A percentile compares a stretch with the other conserved stretches of the same genome.
Evolutionary conservation across 2,888 invertebrate species (phyloP).

Genomic region (Leucophenga maculata): DNA sequence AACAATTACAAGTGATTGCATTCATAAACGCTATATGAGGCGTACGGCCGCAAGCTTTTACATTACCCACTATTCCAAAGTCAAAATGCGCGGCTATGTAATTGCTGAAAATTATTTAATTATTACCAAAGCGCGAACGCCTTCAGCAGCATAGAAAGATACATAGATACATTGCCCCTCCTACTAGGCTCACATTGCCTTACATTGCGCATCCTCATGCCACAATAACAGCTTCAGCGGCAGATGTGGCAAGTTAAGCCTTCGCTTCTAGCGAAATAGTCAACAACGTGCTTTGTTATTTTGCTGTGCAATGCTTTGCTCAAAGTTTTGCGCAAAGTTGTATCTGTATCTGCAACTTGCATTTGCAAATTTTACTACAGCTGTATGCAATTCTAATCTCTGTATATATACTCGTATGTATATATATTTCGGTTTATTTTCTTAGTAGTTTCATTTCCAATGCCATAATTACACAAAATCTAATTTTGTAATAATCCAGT

Average conservation of each 20-base stretch:
- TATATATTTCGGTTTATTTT: slow-evolving; percentile 33
- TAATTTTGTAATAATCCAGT: slow-evolving; percentile 52
- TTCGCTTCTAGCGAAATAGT: background rate
- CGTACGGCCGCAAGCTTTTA: too few relatives aligned
- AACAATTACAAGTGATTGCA: too few relatives aligned
- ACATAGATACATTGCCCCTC: too few relatives aligned
- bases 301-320: background rate
- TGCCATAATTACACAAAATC: slow-evolving; percentile 60
- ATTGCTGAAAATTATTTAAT: slow-evolving; percentile 62
- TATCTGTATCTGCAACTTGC: slow-evolving; percentile 21
- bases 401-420: slow-evolving; percentile 36
- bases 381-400: slow-evolving; percentile 29
- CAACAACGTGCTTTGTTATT: too few relatives aligned
- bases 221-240: background rate
- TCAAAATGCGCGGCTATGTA: slow-evolving; percentile 34
- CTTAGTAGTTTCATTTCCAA: slow-evolving; percentile 43
- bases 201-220: background rate
- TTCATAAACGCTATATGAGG: too few relatives aligned
- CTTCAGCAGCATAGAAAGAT: slow-evolving; percentile 31
- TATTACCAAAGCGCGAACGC: slow-evolving; percentile 56
- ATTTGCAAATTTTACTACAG: slow-evolving; percentile 26
- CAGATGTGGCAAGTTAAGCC: background rate
- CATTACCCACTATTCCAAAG: too few relatives aligned
- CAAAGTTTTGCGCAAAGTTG: slow-evolving; percentile 33
- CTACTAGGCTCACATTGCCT: background rate